phyloP scores from a whole-genome alignment of 2,888 invertebrate species.

The Scaptomyza tumidula region DNA sequence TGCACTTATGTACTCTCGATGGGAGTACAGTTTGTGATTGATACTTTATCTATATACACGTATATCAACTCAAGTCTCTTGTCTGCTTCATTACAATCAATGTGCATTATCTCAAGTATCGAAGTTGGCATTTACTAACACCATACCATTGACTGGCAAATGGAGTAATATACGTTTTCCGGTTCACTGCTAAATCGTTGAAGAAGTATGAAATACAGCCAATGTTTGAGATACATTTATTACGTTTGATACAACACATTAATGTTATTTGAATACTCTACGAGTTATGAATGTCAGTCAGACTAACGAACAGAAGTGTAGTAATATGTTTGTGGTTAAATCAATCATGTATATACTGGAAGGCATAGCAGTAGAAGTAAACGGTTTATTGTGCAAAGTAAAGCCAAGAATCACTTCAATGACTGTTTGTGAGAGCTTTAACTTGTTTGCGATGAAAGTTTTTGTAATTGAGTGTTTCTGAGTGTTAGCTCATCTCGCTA shows the following conservation, averaged over 20 bases:
- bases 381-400: not conserved
- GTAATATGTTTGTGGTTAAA: not conserved
- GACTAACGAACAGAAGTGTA: not conserved
- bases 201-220: too few species aligned
- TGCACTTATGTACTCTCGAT: not conserved
- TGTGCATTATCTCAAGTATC: not conserved
- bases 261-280: not conserved
- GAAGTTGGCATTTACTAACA: not conserved
- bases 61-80: not conserved
- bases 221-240: not conserved
- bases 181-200: not conserved
- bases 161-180: not conserved
- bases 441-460: not conserved
- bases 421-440: not conserved
- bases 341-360: not conserved
- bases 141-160: not conserved
- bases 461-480: not conserved
- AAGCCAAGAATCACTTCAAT: not conserved
- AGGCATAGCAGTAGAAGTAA: not conserved
- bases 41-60: slow-evolving; percentile 5
- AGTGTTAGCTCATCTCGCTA: slow-evolving; percentile 1
- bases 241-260: not conserved
- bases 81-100: slow-evolving; percentile 2
- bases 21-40: slow-evolving; percentile 4
- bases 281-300: not conserved